These are phyloP conservation scores for Temnopleurus reevesii DNA, from an alignment of 53 echinoderm and acorn worm genomes.

Conservation along the genomic window DNA sequence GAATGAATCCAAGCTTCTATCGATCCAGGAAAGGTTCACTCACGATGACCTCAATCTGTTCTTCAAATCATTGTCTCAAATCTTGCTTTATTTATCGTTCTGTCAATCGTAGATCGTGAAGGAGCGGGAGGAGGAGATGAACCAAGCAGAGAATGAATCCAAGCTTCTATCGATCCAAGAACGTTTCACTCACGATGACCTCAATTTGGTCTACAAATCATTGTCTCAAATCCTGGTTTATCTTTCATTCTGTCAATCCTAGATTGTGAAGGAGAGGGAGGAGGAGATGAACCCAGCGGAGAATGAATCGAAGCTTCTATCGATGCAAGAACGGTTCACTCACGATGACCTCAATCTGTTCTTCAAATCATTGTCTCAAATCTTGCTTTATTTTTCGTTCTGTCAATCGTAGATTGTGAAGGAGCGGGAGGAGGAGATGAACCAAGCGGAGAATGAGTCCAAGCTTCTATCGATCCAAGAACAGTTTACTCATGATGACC, in stretches of 20 bases:
- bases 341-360: constrained; percentile 86
- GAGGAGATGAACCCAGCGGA: constrained; percentile 79
- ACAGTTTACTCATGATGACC: constrained; percentile 87
- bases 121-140: constrained; percentile 86
- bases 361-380: constrained; percentile 28
- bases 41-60: constrained; percentile 86
- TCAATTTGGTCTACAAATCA: no score
- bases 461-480: constrained; percentile 91
- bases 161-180: constrained; percentile 91
- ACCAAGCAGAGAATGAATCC: constrained; percentile 79
- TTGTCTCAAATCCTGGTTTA: background rate
- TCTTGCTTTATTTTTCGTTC: background rate
- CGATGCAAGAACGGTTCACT: constrained; percentile 94
- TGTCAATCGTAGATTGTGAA: constrained; percentile 83
- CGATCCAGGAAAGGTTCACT: constrained; percentile 94
- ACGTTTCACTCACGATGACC: constrained; percentile 87
- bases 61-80: constrained; percentile 31
- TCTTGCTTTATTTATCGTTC: background rate
- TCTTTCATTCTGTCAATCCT: constrained; percentile 10
- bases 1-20: constrained; percentile 84
- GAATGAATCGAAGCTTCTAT: constrained; percentile 84
- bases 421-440: constrained; percentile 86
- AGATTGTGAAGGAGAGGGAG: constrained; percentile 96
- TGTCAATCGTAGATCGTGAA: constrained; percentile 83
- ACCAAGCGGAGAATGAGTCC: constrained; percentile 80